A percentile compares a stretch with the other conserved stretches of the same genome.
These are phyloP conservation scores for Sipha maydis DNA, from an alignment of 2,888 invertebrate genomes.

Conservation along the genomic window DNA sequence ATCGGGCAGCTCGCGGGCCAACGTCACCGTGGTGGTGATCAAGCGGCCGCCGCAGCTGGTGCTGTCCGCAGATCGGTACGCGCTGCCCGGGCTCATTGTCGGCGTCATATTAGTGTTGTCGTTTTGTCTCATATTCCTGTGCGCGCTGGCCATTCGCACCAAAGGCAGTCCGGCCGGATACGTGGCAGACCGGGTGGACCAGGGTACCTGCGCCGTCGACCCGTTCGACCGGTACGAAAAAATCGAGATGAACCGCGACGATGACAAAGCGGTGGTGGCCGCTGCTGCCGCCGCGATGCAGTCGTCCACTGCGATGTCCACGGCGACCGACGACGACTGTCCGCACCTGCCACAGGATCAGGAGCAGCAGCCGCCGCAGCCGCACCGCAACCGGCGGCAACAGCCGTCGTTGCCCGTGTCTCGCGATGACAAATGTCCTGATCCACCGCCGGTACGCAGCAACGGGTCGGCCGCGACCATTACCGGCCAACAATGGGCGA, in stretches of 20 bases:
- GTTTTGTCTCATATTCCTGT: constrained; percentile 76
- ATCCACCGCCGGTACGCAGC: neutral
- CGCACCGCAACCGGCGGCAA: neutral
- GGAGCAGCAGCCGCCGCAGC: neutral
- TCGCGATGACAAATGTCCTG: neutral
- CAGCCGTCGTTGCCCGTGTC: neutral
- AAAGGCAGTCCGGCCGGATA: constrained; percentile 58
- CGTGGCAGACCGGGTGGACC: neutral
- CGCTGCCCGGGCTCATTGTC: constrained; percentile 69
- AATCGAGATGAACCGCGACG: constrained; percentile 76
- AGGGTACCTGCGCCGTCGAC: constrained; percentile 62
- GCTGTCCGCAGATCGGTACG: constrained; percentile 70
- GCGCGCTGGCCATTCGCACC: constrained; percentile 68
- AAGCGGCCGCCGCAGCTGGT: constrained; percentile 67
- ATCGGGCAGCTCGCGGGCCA: constrained; percentile 80
- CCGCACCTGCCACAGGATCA: neutral
- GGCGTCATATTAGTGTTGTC: constrained; percentile 75
- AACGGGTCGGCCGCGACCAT: neutral
- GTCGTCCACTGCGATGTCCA: neutral
- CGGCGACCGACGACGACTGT: neutral
- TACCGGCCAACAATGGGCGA: neutral
- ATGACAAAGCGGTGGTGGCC: neutral
- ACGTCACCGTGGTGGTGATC: constrained; percentile 77
- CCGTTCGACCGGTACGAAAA: constrained; percentile 78
- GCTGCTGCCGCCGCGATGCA: neutral